Conservation (phyloP, 2,888 invertebrate species). For the Plagiodera versicolora region DNA sequence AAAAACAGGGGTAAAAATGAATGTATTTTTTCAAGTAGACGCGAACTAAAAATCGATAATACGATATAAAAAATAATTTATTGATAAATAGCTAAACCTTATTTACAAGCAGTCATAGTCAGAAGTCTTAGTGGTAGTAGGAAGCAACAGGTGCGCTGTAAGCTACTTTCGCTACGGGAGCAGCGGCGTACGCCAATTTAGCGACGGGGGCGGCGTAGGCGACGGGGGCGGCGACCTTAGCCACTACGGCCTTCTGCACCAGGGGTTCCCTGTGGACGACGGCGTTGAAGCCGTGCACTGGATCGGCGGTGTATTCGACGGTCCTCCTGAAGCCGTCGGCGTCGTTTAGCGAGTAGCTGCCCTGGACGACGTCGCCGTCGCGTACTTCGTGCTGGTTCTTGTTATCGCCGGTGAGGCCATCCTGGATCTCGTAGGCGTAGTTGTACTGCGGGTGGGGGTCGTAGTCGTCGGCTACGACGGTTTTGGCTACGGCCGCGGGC, state of each 20-base stretch:
- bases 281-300: conserved; percentile 60
- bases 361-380: conserved; percentile 65
- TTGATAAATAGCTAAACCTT: conserved; percentile 15
- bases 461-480: conserved; percentile 40
- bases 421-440: conserved; percentile 62
- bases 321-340: conserved; percentile 67
- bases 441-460: conserved; percentile 57
- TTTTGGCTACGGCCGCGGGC: conserved; percentile 28
- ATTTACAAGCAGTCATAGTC: not conserved
- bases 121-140: conserved; percentile 15
- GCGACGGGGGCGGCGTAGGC: conserved; percentile 36
- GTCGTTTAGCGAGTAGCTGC: conserved; percentile 60
- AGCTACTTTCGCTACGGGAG: conserved; percentile 30
- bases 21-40: too few relatives aligned
- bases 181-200: conserved; percentile 36
- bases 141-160: conserved; percentile 30
- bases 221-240: conserved; percentile 27
- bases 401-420: conserved; percentile 60
- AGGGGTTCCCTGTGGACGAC: conserved; percentile 59
- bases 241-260: conserved; percentile 41
- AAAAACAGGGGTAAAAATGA: too few relatives aligned
- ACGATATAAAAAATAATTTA: not conserved
- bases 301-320: conserved; percentile 64
- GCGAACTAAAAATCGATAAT: too few relatives aligned
- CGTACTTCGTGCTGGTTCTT: conserved; percentile 66